Evolutionary conservation across 2,797 vertebrate species (phyloP).

Genomic region (Urocyon cinereoargenteus): DNA sequence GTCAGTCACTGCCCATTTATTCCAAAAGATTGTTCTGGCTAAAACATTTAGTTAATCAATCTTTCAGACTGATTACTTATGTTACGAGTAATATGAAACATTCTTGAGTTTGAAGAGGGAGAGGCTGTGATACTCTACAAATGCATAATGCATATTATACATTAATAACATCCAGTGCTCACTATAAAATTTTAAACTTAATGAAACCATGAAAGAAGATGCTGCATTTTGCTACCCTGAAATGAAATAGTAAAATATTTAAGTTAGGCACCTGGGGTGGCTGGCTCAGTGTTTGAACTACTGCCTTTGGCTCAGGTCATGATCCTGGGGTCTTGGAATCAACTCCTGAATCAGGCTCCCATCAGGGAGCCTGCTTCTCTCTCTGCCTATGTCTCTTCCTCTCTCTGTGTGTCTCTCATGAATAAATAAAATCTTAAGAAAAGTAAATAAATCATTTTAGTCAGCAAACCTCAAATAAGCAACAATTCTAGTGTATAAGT

Average conservation of each 20-base stretch:
- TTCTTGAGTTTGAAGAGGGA: background rate
- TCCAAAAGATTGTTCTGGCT: conserved; percentile 9
- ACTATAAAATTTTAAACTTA: conserved; percentile 46
- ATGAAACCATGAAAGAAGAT: background rate
- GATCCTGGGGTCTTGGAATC: no score
- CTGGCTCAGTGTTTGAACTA: no score
- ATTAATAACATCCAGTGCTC: background rate
- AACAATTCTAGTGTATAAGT: background rate
- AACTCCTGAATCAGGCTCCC: no score
- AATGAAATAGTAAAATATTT: background rate
- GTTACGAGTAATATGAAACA: background rate
- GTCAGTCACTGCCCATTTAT: conserved; percentile 9
- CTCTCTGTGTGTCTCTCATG: no score
- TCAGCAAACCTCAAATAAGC: background rate
- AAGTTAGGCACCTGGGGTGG: background rate
- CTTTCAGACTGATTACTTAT: conserved; percentile 7
- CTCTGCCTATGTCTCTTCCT: no score
- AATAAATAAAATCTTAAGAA: no score
- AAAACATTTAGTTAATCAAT: conserved; percentile 12
- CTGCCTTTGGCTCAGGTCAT: no score
- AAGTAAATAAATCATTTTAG: background rate
- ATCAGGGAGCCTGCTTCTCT: no score
- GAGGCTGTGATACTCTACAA: background rate
- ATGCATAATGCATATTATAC: background rate
- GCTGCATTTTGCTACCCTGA: background rate